A percentile compares a stretch with the other conserved stretches of the same genome.
These are phyloP conservation scores for Bursaphelenchus mucronatus DNA, from an alignment of 1,140 invertebrate genomes.

Conservation along the genomic window DNA sequence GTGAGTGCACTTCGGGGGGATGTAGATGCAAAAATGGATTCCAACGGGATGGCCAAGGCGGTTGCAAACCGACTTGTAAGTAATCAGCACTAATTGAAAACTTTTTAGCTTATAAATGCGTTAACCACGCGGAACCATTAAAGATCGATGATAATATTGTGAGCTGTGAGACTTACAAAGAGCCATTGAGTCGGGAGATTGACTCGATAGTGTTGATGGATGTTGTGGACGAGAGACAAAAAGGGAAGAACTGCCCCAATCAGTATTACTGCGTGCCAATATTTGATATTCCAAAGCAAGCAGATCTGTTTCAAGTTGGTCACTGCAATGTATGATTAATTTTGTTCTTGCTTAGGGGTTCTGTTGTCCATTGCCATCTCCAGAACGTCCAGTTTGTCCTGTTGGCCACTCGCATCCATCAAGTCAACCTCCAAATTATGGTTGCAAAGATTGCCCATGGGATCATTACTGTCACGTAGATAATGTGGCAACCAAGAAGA, in stretches of 20 bases:
- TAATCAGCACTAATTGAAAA: not conserved
- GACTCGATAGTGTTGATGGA: constrained; percentile 2
- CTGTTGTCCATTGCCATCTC: constrained; percentile 48
- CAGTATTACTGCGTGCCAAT: constrained; percentile 54
- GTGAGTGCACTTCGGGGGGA: constrained; percentile 46
- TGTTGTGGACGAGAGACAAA: constrained; percentile 1
- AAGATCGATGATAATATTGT: constrained; percentile 33
- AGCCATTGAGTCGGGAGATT: not conserved
- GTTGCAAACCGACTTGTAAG: constrained; percentile 49
- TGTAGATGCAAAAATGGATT: constrained; percentile 53
- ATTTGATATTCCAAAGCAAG: constrained; percentile 45
- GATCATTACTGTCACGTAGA: constrained; percentile 50
- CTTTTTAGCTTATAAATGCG: constrained; percentile 38
- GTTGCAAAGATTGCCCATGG: constrained; percentile 42
- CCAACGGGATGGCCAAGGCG: constrained; percentile 47
- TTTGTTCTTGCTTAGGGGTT: constrained; percentile 37
- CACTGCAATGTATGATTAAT: not conserved
- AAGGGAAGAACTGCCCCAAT: constrained; percentile 34
- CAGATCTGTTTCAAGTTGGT: constrained; percentile 34
- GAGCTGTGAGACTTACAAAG: constrained; percentile 25
- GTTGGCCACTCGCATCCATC: constrained; percentile 49
- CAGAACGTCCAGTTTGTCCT: constrained; percentile 44
- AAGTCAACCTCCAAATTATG: constrained; percentile 40
- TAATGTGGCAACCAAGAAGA: constrained; percentile 42
- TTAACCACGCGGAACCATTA: constrained; percentile 40